phyloP scores from a whole-genome alignment of 2,113 vertebrate species.

The Ophiodon elongatus region DNA sequence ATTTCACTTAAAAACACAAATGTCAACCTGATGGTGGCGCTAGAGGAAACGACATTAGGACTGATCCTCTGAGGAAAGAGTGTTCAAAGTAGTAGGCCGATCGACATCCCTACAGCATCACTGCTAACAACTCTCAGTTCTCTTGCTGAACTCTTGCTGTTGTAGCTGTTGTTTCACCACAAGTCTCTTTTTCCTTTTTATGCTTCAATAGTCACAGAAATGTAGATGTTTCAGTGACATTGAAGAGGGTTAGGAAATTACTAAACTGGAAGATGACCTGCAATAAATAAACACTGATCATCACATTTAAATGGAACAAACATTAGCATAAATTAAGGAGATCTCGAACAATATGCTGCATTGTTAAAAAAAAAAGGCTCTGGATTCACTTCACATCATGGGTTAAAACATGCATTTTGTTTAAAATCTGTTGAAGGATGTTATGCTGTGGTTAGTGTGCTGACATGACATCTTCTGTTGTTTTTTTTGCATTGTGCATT shows the following conservation, averaged over 20 bases:
- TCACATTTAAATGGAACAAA: slow-evolving; percentile 10
- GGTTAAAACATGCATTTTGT: slow-evolving; percentile 18
- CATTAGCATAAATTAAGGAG: background rate
- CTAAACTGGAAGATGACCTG: background rate
- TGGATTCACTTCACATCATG: background rate
- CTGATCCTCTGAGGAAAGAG: background rate
- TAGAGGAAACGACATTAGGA: too few relatives aligned
- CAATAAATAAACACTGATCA: background rate
- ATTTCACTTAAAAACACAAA: too few relatives aligned
- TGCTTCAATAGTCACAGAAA: slow-evolving; percentile 4
- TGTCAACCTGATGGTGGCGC: too few relatives aligned
- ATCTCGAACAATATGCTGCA: slow-evolving; percentile 2
- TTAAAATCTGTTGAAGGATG: slow-evolving; percentile 10
- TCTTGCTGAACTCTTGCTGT: too few relatives aligned
- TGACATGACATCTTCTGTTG: background rate
- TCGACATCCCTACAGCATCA: background rate
- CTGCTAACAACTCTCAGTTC: too few relatives aligned
- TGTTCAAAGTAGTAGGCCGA: too few relatives aligned
- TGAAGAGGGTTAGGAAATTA: background rate
- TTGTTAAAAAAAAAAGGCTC: slow-evolving; percentile 7
- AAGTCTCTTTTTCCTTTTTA: background rate
- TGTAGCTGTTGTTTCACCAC: background rate
- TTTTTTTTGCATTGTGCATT: background rate
- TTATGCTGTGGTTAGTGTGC: background rate
- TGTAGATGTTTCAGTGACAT: background rate